phyloP scores from a whole-genome alignment of 2,888 invertebrate genomes.

The Lasioglossum oenotherae region DNA sequence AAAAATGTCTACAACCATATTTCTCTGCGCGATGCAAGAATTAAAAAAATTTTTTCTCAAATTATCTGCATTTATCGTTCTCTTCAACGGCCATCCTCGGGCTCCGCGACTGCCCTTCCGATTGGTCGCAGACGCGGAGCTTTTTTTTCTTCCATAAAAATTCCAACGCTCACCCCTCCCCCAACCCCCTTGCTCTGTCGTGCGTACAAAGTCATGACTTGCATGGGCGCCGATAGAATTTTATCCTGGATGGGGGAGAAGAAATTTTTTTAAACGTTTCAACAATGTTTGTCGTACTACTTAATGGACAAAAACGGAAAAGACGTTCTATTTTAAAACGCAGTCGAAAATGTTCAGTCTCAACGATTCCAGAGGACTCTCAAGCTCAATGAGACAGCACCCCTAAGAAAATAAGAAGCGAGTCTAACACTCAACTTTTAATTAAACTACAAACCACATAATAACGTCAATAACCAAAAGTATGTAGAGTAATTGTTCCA shows the following conservation, averaged over 20 bases:
- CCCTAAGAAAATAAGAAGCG: neutral
- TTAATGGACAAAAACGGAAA: too few species aligned
- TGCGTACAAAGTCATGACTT: conserved; percentile 49
- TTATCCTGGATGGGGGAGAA: conserved; percentile 29
- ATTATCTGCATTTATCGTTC: conserved; percentile 13
- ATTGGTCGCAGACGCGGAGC: conserved; percentile 46
- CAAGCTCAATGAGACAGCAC: neutral
- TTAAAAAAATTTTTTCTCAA: neutral
- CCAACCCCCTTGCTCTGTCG: conserved; percentile 35
- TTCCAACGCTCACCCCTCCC: conserved; percentile 64
- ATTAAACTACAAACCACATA: neutral
- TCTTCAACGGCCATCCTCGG: conserved; percentile 20
- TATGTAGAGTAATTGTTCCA: neutral
- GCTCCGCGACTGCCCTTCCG: conserved; percentile 25
- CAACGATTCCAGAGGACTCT: neutral
- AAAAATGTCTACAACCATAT: neutral
- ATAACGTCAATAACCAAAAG: neutral
- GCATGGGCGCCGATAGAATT: conserved; percentile 59
- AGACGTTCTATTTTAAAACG: neutral
- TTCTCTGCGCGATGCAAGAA: neutral
- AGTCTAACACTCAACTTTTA: neutral
- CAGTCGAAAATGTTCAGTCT: neutral
- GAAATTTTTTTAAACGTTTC: conserved; percentile 14
- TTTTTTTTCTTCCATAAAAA: conserved; percentile 74
- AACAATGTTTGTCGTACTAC: neutral